Evolutionary conservation across 2,888 invertebrate species (phyloP), one percentile per base, ranked within the genome.

Genomic region (Allacma fusca): DNA sequence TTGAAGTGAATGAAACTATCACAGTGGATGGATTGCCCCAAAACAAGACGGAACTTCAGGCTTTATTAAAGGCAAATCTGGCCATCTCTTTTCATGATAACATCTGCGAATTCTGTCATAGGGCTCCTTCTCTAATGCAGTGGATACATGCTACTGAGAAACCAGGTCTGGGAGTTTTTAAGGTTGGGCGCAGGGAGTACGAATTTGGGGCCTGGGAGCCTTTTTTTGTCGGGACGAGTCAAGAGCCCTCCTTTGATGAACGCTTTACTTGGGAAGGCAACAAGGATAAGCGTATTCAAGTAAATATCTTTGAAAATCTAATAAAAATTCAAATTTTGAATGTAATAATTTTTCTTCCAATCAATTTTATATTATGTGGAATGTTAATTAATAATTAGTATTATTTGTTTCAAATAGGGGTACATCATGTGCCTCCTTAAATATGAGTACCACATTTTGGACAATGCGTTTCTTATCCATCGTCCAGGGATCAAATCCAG

Each of bases 221-320:
- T 13, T 95, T 96, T 84, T 96, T 93, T 85, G 95, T 97, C 79
- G 96, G 96, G 23, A 95, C 95, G 0, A 92, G 96, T 87, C 89
- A 90, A 24, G 96, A 95, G 85, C 95, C 96, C 0, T 89, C 93
- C 81, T 96, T 96, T 86, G 96, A 96, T 84, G 96, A 96, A 86
- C 89, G 96, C 85, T 90, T 96, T 78, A 94, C 94, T 86, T 96
- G 96, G 95, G 96, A 97, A 86, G 96, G 96, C 59, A 94, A 94
- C 87, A 93, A 94, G 87, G 96, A 97, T 87, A 96, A 96, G 88
- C 96, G 96, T 96, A 94, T 95, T 78, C 96, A 96, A 92, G 96
- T 95, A 62, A 23, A 7, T 40, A 40, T 13, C 7, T 40, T 9
- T 40, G 13, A 9, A 9, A 40, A 9, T 40, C 13, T 40, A 13